Conservation (phyloP, 2,113 vertebrate species). For the Percopsis transmontana region DNA sequence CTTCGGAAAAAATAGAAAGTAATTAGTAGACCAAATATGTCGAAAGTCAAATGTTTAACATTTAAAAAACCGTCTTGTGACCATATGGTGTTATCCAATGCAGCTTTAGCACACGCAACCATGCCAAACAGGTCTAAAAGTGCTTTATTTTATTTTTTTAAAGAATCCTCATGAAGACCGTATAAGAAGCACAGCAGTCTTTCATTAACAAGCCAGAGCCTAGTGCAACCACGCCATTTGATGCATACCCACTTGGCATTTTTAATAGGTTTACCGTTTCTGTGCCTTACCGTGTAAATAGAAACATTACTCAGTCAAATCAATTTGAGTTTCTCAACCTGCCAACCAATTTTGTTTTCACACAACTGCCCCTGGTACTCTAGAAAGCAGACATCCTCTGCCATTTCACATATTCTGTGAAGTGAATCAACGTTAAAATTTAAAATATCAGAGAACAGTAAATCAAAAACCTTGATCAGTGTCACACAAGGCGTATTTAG, state of each 20-base stretch:
- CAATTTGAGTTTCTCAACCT: neutral
- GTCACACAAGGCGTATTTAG: neutral
- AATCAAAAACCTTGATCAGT: too few relatives aligned
- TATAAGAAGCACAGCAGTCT: constrained; percentile 2
- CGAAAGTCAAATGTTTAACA: too few relatives aligned
- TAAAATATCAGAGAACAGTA: too few relatives aligned
- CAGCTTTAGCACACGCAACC: constrained; percentile 18
- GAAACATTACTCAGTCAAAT: constrained; percentile 10
- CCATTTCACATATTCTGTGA: neutral
- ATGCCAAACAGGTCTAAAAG: constrained; percentile 27
- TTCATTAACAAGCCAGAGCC: too few relatives aligned
- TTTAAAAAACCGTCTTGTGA: too few relatives aligned
- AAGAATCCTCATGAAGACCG: constrained; percentile 39
- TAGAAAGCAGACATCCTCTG: neutral
- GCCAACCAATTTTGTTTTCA: neutral
- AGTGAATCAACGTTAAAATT: neutral
- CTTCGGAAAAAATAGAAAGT: too few relatives aligned
- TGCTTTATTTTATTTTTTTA: constrained; percentile 20
- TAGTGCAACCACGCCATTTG: too few relatives aligned
- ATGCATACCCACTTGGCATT: too few relatives aligned
- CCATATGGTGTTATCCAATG: too few relatives aligned
- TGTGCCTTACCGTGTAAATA: constrained; percentile 11
- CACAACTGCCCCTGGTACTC: neutral
- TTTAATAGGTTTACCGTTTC: neutral
- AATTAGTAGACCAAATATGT: too few relatives aligned